Percentiles rank a stretch among this genome's conserved stretches.
Conservation (phyloP, 2,113 vertebrate species). For the Larimichthys polyactis region DNA sequence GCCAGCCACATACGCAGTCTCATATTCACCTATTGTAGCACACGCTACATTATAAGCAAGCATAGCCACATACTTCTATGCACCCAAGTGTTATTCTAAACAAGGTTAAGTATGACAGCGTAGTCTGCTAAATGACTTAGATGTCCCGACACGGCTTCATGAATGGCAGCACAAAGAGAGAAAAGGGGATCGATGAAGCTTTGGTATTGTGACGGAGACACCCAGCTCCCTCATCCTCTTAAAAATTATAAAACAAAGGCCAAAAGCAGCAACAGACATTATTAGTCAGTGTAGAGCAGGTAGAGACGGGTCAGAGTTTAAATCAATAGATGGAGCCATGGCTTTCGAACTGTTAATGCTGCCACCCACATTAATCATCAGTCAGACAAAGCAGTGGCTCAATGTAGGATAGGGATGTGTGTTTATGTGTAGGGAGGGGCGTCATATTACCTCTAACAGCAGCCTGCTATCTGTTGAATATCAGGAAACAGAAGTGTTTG, state of each 20-base stretch:
- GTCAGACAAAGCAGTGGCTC: conserved; percentile 7
- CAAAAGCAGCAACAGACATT: conserved; percentile 11
- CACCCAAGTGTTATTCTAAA: conserved; percentile 4
- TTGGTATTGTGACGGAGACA: not conserved
- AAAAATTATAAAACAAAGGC: not conserved
- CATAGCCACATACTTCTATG: not conserved
- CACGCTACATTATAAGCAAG: not conserved
- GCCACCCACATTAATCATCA: conserved; percentile 48
- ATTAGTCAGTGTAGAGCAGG: conserved; percentile 17
- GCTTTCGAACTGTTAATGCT: conserved; percentile 24
- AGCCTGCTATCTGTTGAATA: conserved; percentile 19
- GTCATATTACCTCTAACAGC: conserved; percentile 25
- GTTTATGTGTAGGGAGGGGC: not conserved
- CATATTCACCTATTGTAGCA: not conserved
- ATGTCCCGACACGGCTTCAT: not conserved
- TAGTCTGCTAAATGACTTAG: conserved; percentile 32
- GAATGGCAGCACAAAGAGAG: conserved; percentile 11
- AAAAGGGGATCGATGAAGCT: conserved; percentile 14
- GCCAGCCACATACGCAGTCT: not conserved
- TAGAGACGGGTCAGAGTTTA: conserved; percentile 29
- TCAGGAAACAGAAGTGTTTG: not conserved
- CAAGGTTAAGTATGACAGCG: conserved; percentile 11
- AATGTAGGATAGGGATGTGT: not conserved
- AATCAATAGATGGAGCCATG: conserved; percentile 29
- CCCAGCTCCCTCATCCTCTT: not conserved